These are phyloP conservation scores for Rhinopomastus cyanomelas DNA, from an alignment of 2,113 vertebrate genomes.

Conservation along the genomic window DNA sequence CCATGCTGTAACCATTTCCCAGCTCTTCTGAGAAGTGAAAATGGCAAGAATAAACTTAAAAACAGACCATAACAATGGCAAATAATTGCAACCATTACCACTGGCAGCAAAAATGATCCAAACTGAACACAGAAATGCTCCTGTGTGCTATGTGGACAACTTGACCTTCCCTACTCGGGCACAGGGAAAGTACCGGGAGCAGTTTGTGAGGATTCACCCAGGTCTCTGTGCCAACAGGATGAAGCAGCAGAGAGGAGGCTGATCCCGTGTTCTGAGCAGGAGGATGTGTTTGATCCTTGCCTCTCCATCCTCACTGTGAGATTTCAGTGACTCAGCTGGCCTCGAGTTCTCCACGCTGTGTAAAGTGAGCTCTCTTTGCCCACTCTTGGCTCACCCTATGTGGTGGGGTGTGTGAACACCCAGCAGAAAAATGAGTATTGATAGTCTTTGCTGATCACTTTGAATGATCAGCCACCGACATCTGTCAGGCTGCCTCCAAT, in stretches of 20 bases:
- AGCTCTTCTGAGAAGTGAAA: neutral
- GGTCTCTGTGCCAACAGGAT: neutral
- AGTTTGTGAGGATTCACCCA: neutral
- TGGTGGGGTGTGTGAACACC: accelerated
- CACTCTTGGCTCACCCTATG: accelerated
- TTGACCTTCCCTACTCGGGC: neutral
- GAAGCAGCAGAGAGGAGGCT: accelerated
- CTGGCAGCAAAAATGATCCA: neutral
- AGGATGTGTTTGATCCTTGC: neutral
- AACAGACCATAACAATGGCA: neutral
- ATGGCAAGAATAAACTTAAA: neutral
- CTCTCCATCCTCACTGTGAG: neutral
- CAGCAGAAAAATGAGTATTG: accelerated
- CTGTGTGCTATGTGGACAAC: neutral
- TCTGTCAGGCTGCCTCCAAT: neutral
- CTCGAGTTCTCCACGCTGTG: accelerated
- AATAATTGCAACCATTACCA: neutral
- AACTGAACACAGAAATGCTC: neutral
- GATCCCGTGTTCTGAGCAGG: neutral
- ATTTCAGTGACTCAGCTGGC: neutral
- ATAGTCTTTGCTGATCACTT: neutral
- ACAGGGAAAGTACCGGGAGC: neutral
- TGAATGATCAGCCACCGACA: neutral
- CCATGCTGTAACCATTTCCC: neutral
- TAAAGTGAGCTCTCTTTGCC: neutral